Conservation (phyloP, 2,797 vertebrate genomes). For the Gobionotothen gibberifrons region DNA sequence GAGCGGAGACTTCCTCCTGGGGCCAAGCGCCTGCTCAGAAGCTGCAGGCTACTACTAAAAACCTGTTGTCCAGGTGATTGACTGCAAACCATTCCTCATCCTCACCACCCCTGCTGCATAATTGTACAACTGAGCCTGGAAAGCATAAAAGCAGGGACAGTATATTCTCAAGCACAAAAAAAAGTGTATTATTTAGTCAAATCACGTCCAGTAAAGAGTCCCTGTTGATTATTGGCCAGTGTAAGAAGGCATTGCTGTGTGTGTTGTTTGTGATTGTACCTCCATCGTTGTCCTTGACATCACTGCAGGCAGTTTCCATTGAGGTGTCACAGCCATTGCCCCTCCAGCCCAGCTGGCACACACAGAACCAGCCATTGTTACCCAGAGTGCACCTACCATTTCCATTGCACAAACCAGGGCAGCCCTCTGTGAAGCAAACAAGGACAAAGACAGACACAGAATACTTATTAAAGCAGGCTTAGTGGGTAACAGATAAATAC, state of each 20-base stretch:
- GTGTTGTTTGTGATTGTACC: constrained; percentile 85
- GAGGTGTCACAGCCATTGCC: constrained; percentile 96
- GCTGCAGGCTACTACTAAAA: constrained; percentile 61
- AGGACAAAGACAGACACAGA: constrained; percentile 62
- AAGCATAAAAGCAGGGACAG: constrained; percentile 23
- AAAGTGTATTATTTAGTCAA: constrained; percentile 48
- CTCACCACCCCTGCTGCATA: constrained; percentile 37
- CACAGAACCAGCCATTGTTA: constrained; percentile 97
- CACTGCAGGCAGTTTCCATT: constrained; percentile 97
- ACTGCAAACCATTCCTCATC: constrained; percentile 42
- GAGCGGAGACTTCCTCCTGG: constrained; percentile 57
- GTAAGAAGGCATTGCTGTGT: constrained; percentile 46
- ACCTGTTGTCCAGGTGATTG: constrained; percentile 56
- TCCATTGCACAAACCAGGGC: constrained; percentile 96
- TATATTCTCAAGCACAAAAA: constrained; percentile 29
- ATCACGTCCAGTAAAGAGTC: constrained; percentile 53
- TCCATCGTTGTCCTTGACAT: constrained; percentile 98
- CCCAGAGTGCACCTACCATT: constrained; percentile 98
- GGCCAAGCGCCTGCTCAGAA: constrained; percentile 47
- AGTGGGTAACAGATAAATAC: constrained; percentile 1
- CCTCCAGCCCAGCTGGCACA: constrained; percentile 99
- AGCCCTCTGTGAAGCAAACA: constrained; percentile 91
- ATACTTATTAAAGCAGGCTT: constrained; percentile 30
- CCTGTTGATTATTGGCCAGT: constrained; percentile 37
- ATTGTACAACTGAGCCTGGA: constrained; percentile 32